Percentiles rank a stretch among this genome's conserved stretches.
Evolutionary conservation across 2,888 invertebrate species (phyloP).

Genomic region (Nineta flava): DNA sequence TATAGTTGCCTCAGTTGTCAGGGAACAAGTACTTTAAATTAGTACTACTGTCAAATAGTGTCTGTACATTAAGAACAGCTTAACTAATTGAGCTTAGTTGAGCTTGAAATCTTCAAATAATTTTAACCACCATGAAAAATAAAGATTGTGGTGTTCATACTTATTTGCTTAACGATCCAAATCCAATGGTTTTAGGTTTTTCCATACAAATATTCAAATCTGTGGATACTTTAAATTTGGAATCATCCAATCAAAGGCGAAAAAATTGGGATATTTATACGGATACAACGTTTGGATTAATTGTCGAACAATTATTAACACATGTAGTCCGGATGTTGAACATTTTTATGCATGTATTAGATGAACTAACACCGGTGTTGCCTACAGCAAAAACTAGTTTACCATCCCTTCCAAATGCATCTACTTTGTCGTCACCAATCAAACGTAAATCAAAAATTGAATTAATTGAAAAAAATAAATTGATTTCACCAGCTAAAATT

Average conservation of each 20-base stretch:
- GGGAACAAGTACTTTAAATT: no score
- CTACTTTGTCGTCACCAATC: conserved; percentile 27
- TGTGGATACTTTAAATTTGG: conserved; percentile 7
- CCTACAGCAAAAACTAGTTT: conserved; percentile 35
- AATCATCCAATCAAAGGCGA: neutral
- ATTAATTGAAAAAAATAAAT: conserved; percentile 24
- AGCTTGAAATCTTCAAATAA: no score
- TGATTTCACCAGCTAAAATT: conserved; percentile 15
- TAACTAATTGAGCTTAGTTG: no score
- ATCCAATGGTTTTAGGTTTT: conserved; percentile 10
- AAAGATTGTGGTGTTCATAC: conserved; percentile 3
- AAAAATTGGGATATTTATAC: conserved; percentile 26
- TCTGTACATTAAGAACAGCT: no score
- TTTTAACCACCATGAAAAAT: no score
- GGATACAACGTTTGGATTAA: conserved; percentile 29
- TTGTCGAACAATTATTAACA: conserved; percentile 46
- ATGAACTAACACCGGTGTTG: conserved; percentile 43
- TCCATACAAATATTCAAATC: conserved; percentile 13
- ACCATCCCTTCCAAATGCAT: conserved; percentile 33
- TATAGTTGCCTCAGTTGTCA: no score
- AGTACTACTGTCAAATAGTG: no score
- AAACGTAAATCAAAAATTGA: conserved; percentile 26
- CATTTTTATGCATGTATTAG: conserved; percentile 58
- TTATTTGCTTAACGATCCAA: no score
- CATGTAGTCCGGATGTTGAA: conserved; percentile 57